Base-by-base conservation (phyloP, 2,888 invertebrate genomes). In the Gymnocheta viridis region DNA sequence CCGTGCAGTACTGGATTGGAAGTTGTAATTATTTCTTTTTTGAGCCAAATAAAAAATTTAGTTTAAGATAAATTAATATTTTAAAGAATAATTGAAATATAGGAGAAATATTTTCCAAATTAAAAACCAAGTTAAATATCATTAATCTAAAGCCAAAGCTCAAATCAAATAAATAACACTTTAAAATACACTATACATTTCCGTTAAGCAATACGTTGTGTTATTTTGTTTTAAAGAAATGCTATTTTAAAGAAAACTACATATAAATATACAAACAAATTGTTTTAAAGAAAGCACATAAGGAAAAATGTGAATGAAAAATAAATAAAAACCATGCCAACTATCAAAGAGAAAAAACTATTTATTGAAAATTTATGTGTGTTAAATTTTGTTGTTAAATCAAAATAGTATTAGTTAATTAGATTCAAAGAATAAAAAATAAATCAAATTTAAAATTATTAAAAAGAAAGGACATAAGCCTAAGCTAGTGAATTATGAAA, bases 151-250 rank as follows among this genome's bases (percentile, higher is more conserved):
- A 74, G 14, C 19, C 54, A 73, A 62, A 69, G 54, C 66, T 76
- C 66, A 85, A 62, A 47, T 56, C 32, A 70, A 82, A 64, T 35
- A 67, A 47, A 72, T 22, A 73, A 72, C 24, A 73, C 38, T 64
- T 60, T 66, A 49, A 74, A 81, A 67, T 44, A 81, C 44, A 47
- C 17, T 19, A 47, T 58, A 72, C 72, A 77, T 78, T 81, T 85
- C 64, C 78, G 74, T 82, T 85, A 82, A 85, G 85, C 85, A 85
- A 85, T 85, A 82, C 62, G 82, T 85, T 82, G 85, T 82, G 82
- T 85, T 85, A 85, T 74, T 85, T 85, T 82, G 70, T 78, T 78
- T 78, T 66, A 76, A 83, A 81, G n/a, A 49, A 24, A 29, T 3
- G 49, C 24, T 19, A 70, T 70, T 66, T 66, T 60, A 72, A 78